Evolutionary conservation across 2,888 invertebrate species (phyloP), one percentile per base, ranked within the genome.

Genomic region (Drosophila mimica): DNA sequence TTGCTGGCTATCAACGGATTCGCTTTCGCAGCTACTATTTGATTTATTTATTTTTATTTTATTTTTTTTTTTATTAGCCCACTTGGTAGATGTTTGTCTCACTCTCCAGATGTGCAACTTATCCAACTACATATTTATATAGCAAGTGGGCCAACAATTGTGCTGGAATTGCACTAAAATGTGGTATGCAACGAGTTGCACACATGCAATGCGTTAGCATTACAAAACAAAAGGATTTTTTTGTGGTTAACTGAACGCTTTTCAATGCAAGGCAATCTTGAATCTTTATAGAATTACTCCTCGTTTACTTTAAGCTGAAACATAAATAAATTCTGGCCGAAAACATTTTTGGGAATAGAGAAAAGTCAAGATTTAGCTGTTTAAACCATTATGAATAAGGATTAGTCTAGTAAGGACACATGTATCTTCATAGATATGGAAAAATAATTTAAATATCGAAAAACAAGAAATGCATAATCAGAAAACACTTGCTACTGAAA

Each of bases 11-110:
- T 60, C 59, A 59, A 30, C 56, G 54, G 59, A 59, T 71, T 76
- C 54, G 68, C 63, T 76, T 76, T 76, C 56, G 76, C 76, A 67
- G 72, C 59, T 66, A 71, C 46, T 75, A 56, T 59, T 64, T 70
- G 13, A 51, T 51, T 51, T 49, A 30, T 49, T 25, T 25, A 2
- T 75, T 30, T 51, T 30, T 49, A 30, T 49, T 30, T 51, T 49
- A 17, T 49, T 15, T 49, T 49, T 17, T 6, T 49, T 15, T 57
- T 31, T 31, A 36, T 56, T 30, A 48, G 25, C 43, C 34, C 34
- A 20, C 13, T 36, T 48, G 62, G 77, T 48, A 68, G 25, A 46
- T 25, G 46, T 69, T 76, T 46, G 53, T 71, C 54, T 25, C 61
- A 38, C 61, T 59, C 71, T 70, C 49, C 46, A 30, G 17, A 56